Evolutionary conservation across 2,797 vertebrate genomes (phyloP).

Genomic region (Cacajao melanocephalus): DNA sequence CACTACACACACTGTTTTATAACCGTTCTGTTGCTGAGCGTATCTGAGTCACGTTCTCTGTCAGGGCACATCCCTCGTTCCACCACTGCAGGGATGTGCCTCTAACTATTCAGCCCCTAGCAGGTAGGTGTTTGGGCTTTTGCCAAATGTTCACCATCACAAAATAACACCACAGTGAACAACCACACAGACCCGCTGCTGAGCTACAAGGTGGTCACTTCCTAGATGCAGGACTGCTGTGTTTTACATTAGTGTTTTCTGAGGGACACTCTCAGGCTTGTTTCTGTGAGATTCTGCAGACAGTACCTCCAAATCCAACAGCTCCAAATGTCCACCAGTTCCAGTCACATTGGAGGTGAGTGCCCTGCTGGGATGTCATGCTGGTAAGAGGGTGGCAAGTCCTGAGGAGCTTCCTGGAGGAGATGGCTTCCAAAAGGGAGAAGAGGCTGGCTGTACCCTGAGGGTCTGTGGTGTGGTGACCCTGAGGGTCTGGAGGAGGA

Average conservation of each 20-base stretch:
- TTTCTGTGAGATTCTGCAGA: not conserved
- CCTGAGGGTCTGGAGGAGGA: not conserved
- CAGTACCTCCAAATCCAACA: not conserved
- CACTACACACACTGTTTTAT: rapidly evolving
- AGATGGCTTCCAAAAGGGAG: not conserved
- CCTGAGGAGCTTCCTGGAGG: not conserved
- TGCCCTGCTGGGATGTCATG: not conserved
- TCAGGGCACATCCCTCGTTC: not conserved
- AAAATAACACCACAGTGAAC: not conserved
- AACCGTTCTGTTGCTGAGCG: not conserved
- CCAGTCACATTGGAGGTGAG: not conserved
- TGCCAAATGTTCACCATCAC: not conserved
- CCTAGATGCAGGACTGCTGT: not conserved
- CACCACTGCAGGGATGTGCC: not conserved
- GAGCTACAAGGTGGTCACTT: not conserved
- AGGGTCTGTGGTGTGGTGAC: not conserved
- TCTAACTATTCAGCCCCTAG: too few relatives aligned
- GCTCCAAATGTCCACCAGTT: too few relatives aligned
- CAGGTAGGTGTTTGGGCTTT: not conserved
- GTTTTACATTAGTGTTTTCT: too few relatives aligned
- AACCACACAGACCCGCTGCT: rapidly evolving
- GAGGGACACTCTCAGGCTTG: not conserved
- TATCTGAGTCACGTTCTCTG: too few relatives aligned
- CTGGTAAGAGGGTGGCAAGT: not conserved
- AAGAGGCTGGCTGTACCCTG: too few relatives aligned